Percentiles rank a stretch among this genome's conserved stretches.
Evolutionary conservation across 2,888 invertebrate species (phyloP).

Genomic region (Caenorhabditis macrosperma): DNA sequence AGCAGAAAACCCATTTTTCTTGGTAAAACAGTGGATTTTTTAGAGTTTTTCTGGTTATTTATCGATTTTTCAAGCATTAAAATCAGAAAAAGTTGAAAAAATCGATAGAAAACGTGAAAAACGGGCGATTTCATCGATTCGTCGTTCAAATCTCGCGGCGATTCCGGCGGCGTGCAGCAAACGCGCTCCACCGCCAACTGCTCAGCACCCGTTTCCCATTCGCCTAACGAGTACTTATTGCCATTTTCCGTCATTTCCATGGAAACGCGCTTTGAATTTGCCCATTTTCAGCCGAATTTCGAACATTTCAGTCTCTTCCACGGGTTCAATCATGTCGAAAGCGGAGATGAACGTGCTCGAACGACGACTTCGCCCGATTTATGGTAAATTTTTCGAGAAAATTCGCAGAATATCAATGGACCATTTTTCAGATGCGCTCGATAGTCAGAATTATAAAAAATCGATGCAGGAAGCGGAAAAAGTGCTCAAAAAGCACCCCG

Average conservation of each 20-base stretch:
- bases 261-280: neutral
- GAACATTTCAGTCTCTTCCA: conserved; percentile 1
- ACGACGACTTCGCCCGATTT: conserved; percentile 64
- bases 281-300: conserved; percentile 2
- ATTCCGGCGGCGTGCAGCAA: neutral
- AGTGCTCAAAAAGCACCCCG: conserved; percentile 93
- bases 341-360: conserved; percentile 60
- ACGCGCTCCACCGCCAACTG: conserved; percentile 35
- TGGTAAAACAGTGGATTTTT: neutral
- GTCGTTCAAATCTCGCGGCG: conserved; percentile 34
- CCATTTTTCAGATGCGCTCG: conserved; percentile 83
- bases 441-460: conserved; percentile 95
- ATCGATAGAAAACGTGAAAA: neutral
- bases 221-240: too few species aligned
- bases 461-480: conserved; percentile 97
- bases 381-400: conserved; percentile 45
- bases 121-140: neutral
- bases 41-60: neutral
- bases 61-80: neutral
- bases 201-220: conserved; percentile 3
- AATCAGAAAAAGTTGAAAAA: conserved; percentile 5
- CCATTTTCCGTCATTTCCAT: neutral
- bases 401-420: too few species aligned
- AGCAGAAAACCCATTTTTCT: too few species aligned
- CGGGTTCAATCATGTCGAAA: conserved; percentile 57